Evolutionary conservation across 2,888 invertebrate genomes (phyloP).

Genomic region (Hypena proboscidalis): DNA sequence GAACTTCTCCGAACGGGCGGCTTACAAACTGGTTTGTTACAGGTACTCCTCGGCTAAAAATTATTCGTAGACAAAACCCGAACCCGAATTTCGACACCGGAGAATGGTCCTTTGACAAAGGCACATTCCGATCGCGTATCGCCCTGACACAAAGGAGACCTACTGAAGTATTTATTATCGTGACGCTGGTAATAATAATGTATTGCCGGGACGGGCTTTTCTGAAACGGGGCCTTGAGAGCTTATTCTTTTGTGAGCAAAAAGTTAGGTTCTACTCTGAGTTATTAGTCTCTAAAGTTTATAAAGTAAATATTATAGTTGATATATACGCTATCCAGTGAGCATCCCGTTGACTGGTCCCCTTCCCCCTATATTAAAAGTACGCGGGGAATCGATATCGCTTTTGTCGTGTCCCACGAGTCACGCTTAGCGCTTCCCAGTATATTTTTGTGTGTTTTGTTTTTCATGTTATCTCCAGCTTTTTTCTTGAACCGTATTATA

Average conservation of each 20-base stretch:
- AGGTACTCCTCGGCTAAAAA: conserved; percentile 78
- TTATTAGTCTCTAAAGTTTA: conserved; percentile 3
- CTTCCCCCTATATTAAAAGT: conserved; percentile 35
- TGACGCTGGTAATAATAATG: conserved; percentile 33
- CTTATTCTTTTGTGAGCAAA: background rate
- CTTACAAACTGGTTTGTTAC: conserved; percentile 75
- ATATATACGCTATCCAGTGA: conserved; percentile 15
- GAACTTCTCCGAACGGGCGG: conserved; percentile 67
- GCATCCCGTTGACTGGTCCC: conserved; percentile 43
- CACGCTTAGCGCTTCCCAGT: conserved; percentile 54
- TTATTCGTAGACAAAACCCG: conserved; percentile 77
- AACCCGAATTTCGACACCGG: conserved; percentile 67
- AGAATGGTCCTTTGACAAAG: conserved; percentile 68
- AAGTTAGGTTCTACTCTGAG: background rate
- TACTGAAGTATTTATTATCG: conserved; percentile 46
- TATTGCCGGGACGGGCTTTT: conserved; percentile 17
- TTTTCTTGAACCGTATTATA: conserved; percentile 35
- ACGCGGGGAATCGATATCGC: conserved; percentile 59
- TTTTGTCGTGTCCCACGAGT: conserved; percentile 61
- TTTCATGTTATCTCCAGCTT: conserved; percentile 42
- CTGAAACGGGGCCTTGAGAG: conserved; percentile 13
- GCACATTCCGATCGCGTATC: conserved; percentile 70
- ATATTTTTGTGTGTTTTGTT: conserved; percentile 37
- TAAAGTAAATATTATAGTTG: background rate
- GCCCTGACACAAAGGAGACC: conserved; percentile 49